Evolutionary conservation across 92 coral and sea anemone genomes (phyloP).

Genomic region (Hydrozoanthus gracilis): DNA sequence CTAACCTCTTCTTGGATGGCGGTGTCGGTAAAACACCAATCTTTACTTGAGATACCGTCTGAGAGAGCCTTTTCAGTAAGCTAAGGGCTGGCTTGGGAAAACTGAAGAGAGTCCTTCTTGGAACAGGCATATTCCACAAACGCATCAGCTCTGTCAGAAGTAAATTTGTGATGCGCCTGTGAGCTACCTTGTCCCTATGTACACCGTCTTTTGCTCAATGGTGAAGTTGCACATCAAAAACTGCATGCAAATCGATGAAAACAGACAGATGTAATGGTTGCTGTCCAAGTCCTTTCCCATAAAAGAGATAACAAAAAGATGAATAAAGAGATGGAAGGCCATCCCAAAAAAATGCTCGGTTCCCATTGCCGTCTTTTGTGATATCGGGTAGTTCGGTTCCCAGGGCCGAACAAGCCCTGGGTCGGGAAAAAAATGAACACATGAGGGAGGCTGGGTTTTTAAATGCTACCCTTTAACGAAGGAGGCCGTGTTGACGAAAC

Average conservation of each 20-base stretch:
- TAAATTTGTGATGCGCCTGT: conserved; percentile 77
- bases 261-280: conserved; percentile 93
- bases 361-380: too few species aligned
- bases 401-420: too few species aligned
- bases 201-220: conserved; percentile 80
- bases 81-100: background rate
- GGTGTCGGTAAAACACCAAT: conserved; percentile 9
- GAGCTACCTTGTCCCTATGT: conserved; percentile 83
- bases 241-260: conserved; percentile 74
- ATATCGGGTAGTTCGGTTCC: too few species aligned
- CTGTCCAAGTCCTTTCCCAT: conserved; percentile 91
- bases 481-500: too few species aligned
- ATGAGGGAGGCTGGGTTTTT: too few species aligned
- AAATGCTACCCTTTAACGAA: too few species aligned
- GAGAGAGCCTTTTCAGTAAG: too few species aligned
- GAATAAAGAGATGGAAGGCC: too few species aligned
- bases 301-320: too few species aligned
- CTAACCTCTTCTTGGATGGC: background rate
- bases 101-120: conserved; percentile 39
- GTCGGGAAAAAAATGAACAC: too few species aligned
- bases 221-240: conserved; percentile 67
- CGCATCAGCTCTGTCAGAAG: conserved; percentile 61
- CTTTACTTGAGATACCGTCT: too few species aligned
- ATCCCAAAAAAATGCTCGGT: too few species aligned
- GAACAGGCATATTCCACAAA: conserved; percentile 66